Conservation (phyloP, 2,888 invertebrate genomes). For the Boloria euphrosyne region DNA sequence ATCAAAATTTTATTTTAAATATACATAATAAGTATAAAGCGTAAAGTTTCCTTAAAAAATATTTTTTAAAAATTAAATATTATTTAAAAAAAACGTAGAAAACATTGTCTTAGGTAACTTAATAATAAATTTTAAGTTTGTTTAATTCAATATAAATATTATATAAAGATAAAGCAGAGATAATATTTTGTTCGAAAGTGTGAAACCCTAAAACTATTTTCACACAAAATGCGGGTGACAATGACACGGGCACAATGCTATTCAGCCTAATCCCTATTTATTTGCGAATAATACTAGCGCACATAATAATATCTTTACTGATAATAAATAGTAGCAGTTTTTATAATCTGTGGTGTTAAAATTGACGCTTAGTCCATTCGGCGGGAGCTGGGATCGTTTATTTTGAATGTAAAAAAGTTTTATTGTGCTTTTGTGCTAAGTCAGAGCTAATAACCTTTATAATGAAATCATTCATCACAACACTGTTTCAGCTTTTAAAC, state of each 20-base stretch:
- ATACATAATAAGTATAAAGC: too few relatives aligned
- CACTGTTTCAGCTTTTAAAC: too few relatives aligned
- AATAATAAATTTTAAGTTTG: too few relatives aligned
- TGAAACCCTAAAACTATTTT: constrained; percentile 59
- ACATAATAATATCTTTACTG: constrained; percentile 49
- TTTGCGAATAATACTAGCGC: constrained; percentile 68
- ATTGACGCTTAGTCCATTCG: constrained; percentile 57
- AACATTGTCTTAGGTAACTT: too few relatives aligned
- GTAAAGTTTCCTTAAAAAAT: too few relatives aligned
- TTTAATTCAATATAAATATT: too few relatives aligned
- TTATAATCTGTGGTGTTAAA: constrained; percentile 72
- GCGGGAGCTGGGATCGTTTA: constrained; percentile 14
- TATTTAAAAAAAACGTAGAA: too few relatives aligned
- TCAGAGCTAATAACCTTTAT: neutral
- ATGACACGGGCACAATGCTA: constrained; percentile 64
- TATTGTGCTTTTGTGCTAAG: constrained; percentile 5
- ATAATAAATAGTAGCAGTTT: constrained; percentile 69
- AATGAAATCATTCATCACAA: too few relatives aligned
- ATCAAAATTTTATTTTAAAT: too few relatives aligned
- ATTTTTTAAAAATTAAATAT: too few relatives aligned
- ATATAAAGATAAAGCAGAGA: neutral
- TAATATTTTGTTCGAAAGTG: constrained; percentile 10
- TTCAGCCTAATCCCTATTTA: constrained; percentile 63
- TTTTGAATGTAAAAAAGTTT: constrained; percentile 11
- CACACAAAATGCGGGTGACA: constrained; percentile 58